Conservation (phyloP, 2,888 invertebrate species). For the Monopis laevigella region DNA sequence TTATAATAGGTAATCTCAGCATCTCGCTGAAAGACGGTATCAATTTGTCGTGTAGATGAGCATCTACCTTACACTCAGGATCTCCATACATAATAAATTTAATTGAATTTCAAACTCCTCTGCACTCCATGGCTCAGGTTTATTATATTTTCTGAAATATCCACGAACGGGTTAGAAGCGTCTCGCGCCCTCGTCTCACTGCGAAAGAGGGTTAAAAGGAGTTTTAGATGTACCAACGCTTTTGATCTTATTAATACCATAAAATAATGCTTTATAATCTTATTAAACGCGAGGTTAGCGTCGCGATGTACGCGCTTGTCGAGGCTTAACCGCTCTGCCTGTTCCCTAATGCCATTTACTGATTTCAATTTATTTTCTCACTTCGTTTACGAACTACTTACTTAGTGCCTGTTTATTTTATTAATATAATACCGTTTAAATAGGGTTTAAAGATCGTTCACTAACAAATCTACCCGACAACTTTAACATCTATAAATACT, state of each 20-base stretch:
- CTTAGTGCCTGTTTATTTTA: neutral
- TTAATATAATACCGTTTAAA: too few species aligned
- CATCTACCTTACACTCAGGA: slow-evolving; percentile 53
- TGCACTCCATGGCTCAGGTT: slow-evolving; percentile 30
- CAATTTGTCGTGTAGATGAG: slow-evolving; percentile 55
- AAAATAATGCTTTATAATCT: slow-evolving; percentile 81
- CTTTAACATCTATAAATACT: too few species aligned
- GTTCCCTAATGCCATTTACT: slow-evolving; percentile 26
- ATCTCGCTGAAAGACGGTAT: slow-evolving; percentile 21
- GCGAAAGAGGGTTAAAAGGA: slow-evolving; percentile 67
- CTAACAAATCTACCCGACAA: too few species aligned
- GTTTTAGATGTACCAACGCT: slow-evolving; percentile 71
- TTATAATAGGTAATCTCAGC: slow-evolving; percentile 4
- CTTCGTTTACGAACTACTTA: slow-evolving; percentile 1
- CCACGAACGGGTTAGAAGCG: slow-evolving; percentile 43
- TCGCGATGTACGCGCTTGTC: slow-evolving; percentile 46
- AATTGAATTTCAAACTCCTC: slow-evolving; percentile 62
- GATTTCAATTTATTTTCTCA: slow-evolving; percentile 40
- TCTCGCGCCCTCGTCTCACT: slow-evolving; percentile 59
- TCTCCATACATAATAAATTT: slow-evolving; percentile 67
- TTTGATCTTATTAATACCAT: slow-evolving; percentile 80
- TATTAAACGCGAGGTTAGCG: slow-evolving; percentile 78
- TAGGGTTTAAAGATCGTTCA: too few species aligned
- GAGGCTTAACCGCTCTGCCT: slow-evolving; percentile 33
- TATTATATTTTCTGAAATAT: slow-evolving; percentile 62